phyloP scores from a whole-genome alignment of 2,888 invertebrate genomes.

The Troides aeacus region DNA sequence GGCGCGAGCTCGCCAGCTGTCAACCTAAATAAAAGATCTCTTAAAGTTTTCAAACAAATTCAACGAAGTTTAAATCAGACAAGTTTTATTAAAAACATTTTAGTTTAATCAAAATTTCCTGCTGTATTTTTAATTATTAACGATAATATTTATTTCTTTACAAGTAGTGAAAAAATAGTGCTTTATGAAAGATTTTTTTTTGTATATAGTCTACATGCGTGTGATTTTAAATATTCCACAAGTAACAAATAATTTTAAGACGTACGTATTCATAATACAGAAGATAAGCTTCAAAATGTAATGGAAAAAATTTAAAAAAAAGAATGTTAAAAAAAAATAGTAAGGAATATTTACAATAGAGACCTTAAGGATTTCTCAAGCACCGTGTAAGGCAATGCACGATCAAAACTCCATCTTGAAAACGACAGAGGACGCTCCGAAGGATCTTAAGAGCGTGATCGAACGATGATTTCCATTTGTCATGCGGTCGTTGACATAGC shows the following conservation, averaged over 20 bases:
- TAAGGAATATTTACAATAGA: constrained; percentile 6
- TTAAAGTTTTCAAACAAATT: constrained; percentile 2
- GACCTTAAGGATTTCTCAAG: constrained; percentile 7
- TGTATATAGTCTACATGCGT: no score
- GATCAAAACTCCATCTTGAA: constrained; percentile 23
- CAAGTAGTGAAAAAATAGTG: no score
- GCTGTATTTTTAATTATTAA: no score
- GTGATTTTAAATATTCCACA: no score
- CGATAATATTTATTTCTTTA: no score
- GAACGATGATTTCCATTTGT: constrained; percentile 19
- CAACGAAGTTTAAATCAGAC: background rate
- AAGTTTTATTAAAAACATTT: constrained; percentile 4
- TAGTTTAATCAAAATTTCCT: background rate
- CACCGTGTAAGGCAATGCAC: constrained; percentile 22
- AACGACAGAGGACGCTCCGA: constrained; percentile 6
- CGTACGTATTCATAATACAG: background rate
- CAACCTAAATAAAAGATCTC: constrained; percentile 10
- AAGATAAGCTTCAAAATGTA: background rate
- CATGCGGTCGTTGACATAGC: constrained; percentile 19
- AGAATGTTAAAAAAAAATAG: background rate
- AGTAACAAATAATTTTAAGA: no score
- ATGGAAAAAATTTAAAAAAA: background rate
- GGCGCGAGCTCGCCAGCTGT: constrained; percentile 15
- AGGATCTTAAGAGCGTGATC: constrained; percentile 23
- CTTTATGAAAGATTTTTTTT: no score